Conservation (phyloP, 1,140 invertebrate species). For the Euura lappo region DNA sequence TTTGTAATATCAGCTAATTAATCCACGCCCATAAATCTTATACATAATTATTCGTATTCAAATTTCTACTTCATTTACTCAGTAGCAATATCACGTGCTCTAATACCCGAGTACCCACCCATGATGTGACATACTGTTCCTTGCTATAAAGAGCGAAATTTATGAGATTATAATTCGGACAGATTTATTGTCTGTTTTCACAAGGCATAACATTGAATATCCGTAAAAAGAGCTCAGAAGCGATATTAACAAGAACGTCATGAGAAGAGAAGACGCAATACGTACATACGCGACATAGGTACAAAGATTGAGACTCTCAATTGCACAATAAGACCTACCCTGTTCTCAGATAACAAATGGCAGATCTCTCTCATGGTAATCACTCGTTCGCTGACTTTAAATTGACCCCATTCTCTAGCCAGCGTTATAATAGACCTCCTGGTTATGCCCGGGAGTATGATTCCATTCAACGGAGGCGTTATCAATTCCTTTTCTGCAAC, state of each 20-base stretch:
- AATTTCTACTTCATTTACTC: too few species aligned
- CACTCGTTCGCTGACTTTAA: slow-evolving; percentile 81
- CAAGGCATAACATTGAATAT: neutral
- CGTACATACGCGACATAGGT: too few species aligned
- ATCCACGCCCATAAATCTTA: too few species aligned
- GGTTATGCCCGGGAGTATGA: slow-evolving; percentile 94
- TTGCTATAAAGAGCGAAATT: too few species aligned
- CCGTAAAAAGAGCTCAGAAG: neutral
- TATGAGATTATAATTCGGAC: neutral
- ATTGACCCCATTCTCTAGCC: slow-evolving; percentile 83
- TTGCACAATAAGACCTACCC: slow-evolving; percentile 70
- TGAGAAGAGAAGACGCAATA: too few species aligned
- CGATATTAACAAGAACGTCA: neutral
- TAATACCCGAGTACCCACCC: too few species aligned
- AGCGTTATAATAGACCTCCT: slow-evolving; percentile 87
- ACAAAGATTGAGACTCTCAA: too few species aligned
- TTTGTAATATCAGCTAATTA: too few species aligned
- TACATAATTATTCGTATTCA: too few species aligned
- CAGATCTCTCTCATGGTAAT: slow-evolving; percentile 89
- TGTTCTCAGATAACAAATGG: slow-evolving; percentile 76
- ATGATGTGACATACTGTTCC: too few species aligned
- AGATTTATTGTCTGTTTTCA: neutral
- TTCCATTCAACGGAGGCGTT: slow-evolving; percentile 90
- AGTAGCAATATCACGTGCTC: too few species aligned
- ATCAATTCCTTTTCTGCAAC: slow-evolving; percentile 86